Evolutionary conservation across 1,140 invertebrate genomes (phyloP), one percentile per base, ranked within the genome.

Genomic region (Protaetia brevitarsis): DNA sequence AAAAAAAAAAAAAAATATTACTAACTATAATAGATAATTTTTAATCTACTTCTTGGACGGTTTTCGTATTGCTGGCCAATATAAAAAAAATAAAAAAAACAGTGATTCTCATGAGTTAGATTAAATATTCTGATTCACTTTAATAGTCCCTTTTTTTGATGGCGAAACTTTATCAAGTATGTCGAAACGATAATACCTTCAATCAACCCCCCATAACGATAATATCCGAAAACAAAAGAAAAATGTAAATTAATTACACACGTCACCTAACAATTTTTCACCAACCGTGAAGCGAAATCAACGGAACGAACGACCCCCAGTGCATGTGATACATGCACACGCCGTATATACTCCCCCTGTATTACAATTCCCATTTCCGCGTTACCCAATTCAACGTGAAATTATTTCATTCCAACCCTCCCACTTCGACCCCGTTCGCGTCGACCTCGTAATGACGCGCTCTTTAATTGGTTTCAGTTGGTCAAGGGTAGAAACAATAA

Each of bases 401-500:
- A 51, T 51, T 45, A 45, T 45, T 45, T 51, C 41, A 19, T 51
- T 51, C 21, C 34, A 37, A 2, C n/a, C 34, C 34, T 10, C 34
- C 19, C 11, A 23, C 7, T 23, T 16, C 19, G 19, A 19, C 41
- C 5, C 8, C 19, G 19, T n/a, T n/a, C n/a, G n/a, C n/a, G n/a
- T n/a, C n/a, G n/a, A n/a, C 41, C 41, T 51, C 41, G 19, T 51
- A 51, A 51, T 51, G 41, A 51, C 34, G n/a, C 41, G 19, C 16
- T 51, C 19, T 7, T 51, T 51, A 51, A 51, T 51, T 51, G 41
- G 41, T 51, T 51, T 51, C 41, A 51, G 41, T 51, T 51, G 41
- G 41, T 51, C 41, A 51, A 51, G 41, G 41, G 41, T 51, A 51
- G 41, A 51, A 51, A 51, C 41, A 51, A 51, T 51, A 51, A 51